Conservation (phyloP, 2,797 vertebrate species). For the Lacerta bilineata region DNA sequence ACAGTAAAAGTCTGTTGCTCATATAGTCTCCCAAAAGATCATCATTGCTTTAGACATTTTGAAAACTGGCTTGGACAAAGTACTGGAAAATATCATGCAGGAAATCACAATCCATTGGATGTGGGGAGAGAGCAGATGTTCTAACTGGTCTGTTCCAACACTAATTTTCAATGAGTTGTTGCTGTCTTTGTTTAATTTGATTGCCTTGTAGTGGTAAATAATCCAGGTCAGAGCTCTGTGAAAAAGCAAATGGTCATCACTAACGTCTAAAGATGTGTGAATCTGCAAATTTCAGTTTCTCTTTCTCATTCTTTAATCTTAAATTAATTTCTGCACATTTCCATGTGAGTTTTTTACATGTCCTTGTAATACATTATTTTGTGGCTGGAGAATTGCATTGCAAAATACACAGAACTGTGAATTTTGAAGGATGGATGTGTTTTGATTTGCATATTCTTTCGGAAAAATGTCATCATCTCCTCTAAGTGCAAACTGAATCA, state of each 20-base stretch:
- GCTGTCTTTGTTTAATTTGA: constrained; percentile 21
- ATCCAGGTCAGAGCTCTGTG: not conserved
- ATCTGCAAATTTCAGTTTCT: no score
- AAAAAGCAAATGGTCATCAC: not conserved
- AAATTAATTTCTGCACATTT: no score
- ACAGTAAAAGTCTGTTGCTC: constrained; percentile 22
- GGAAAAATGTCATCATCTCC: no score
- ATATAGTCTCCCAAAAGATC: not conserved
- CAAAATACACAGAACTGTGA: no score
- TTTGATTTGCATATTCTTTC: no score
- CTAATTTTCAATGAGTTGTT: constrained; percentile 7
- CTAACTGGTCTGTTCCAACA: constrained; percentile 10
- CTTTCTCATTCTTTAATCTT: no score
- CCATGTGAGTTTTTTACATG: no score
- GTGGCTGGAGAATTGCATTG: no score
- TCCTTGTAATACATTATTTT: no score
- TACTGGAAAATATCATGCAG: constrained; percentile 15
- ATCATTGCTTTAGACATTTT: constrained; percentile 1
- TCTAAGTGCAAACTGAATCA: no score
- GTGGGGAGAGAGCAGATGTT: not conserved
- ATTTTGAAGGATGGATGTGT: no score
- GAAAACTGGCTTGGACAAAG: constrained; percentile 26
- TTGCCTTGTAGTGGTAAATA: not conserved
- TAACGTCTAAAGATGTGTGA: no score
- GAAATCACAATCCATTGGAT: constrained; percentile 19